These are phyloP conservation scores for Heliothis peltigera DNA, from an alignment of 2,888 invertebrate genomes.

Conservation along the genomic window DNA sequence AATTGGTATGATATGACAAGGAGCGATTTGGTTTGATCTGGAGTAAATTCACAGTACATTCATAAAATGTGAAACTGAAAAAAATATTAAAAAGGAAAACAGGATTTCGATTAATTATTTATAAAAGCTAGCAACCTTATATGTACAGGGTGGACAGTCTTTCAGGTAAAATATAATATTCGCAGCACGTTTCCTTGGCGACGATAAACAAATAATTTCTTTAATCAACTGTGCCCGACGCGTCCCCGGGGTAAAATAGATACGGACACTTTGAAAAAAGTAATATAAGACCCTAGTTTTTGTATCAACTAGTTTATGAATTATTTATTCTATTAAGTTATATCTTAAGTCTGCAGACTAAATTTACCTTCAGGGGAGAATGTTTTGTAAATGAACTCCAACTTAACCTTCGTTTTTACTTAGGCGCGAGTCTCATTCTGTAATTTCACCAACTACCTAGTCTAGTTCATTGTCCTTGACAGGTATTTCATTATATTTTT, in stretches of 20 bases:
- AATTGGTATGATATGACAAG: too few species aligned
- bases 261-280: conserved; percentile 58
- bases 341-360: background rate
- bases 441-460: too few species aligned
- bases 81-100: too few species aligned
- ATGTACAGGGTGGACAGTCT: conserved; percentile 28
- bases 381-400: background rate
- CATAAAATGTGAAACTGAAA: too few species aligned
- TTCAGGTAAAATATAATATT: conserved; percentile 64
- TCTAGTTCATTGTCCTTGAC: background rate
- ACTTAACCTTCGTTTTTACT: too few species aligned
- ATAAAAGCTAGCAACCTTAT: conserved; percentile 50
- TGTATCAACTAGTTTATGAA: conserved; percentile 28
- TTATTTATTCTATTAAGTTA: conserved; percentile 6
- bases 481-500: background rate
- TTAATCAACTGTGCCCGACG: conserved; percentile 72
- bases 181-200: conserved; percentile 68
- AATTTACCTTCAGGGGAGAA: background rate
- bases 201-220: conserved; percentile 80
- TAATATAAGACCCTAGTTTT: conserved; percentile 52
- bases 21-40: too few species aligned
- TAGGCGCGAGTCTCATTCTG: too few species aligned
- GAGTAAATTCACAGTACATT: too few species aligned
- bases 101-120: background rate
- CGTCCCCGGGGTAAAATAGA: conserved; percentile 51